Conservation (phyloP, 2,797 vertebrate genomes). For the Bradypodion ventrale region DNA sequence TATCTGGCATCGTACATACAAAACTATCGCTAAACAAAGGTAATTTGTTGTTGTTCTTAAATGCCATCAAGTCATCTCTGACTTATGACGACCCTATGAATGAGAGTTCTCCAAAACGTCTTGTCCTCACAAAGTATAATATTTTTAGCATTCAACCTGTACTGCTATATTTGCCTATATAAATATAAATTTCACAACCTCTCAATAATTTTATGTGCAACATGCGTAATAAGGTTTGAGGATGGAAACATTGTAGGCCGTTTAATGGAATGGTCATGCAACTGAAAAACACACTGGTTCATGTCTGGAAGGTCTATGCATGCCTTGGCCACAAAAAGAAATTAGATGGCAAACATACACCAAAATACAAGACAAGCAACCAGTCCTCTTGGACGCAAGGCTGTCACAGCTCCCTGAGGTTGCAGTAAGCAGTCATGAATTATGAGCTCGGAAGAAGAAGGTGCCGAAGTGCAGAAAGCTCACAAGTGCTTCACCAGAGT, state of each 20-base stretch:
- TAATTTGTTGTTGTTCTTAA: too few relatives aligned
- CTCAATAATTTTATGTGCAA: slow-evolving; percentile 24
- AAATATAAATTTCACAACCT: slow-evolving; percentile 16
- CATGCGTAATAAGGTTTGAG: slow-evolving; percentile 60
- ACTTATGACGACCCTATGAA: too few relatives aligned
- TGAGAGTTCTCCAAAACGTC: too few relatives aligned
- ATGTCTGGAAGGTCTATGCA: slow-evolving; percentile 76
- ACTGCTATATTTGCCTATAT: background rate
- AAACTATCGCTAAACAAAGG: background rate
- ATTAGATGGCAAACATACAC: slow-evolving; percentile 80
- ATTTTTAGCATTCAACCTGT: background rate
- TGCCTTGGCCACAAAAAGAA: slow-evolving; percentile 77
- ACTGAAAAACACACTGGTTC: slow-evolving; percentile 67
- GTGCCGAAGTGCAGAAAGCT: slow-evolving; percentile 34
- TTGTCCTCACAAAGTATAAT: background rate
- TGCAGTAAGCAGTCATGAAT: slow-evolving; percentile 79
- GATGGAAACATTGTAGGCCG: slow-evolving; percentile 70
- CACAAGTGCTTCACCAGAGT: slow-evolving; percentile 16
- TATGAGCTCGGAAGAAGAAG: slow-evolving; percentile 54
- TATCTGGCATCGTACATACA: background rate
- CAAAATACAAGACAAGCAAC: slow-evolving; percentile 80
- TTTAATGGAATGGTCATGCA: slow-evolving; percentile 88
- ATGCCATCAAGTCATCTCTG: too few relatives aligned
- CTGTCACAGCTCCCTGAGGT: slow-evolving; percentile 84
- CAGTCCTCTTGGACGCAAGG: slow-evolving; percentile 81